A percentile compares a stretch with the other conserved stretches of the same genome.
These are phyloP conservation scores for Piezodorus guildinii DNA, from an alignment of 1,140 invertebrate genomes.

Conservation along the genomic window DNA sequence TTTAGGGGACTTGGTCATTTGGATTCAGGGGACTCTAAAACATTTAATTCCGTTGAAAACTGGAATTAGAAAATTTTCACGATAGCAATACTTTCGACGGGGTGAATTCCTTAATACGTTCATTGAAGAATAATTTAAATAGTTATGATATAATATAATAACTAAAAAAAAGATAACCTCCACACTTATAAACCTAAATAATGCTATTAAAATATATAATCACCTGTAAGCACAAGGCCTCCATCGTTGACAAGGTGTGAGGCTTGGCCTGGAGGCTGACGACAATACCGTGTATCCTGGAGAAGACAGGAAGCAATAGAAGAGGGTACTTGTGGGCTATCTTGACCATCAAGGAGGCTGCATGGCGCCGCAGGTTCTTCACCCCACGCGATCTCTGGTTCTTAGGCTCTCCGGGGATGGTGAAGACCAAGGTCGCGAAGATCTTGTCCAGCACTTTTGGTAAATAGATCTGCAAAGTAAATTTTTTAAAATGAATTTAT, in stretches of 20 bases:
- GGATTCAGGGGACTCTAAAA: too few species aligned
- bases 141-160: too few species aligned
- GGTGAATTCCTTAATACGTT: too few species aligned
- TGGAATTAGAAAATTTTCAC: too few species aligned
- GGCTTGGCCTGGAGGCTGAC: slow-evolving; percentile 48
- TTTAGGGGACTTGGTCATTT: too few species aligned
- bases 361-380: slow-evolving; percentile 76
- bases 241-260: slow-evolving; percentile 65
- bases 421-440: slow-evolving; percentile 66
- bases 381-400: slow-evolving; percentile 54
- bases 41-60: too few species aligned
- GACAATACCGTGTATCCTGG: slow-evolving; percentile 64
- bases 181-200: too few species aligned
- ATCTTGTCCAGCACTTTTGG: slow-evolving; percentile 75
- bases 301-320: slow-evolving; percentile 72
- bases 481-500: too few species aligned
- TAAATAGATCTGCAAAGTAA: slow-evolving; percentile 37
- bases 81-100: too few species aligned
- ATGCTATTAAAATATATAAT: too few species aligned
- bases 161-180: too few species aligned
- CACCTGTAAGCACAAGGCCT: slow-evolving; percentile 61
- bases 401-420: slow-evolving; percentile 47
- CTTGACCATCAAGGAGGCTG: slow-evolving; percentile 79
- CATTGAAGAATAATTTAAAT: too few species aligned
- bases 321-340: slow-evolving; percentile 75